Conservation (phyloP, 2,113 vertebrate genomes). For the Tylochromis polylepis region DNA sequence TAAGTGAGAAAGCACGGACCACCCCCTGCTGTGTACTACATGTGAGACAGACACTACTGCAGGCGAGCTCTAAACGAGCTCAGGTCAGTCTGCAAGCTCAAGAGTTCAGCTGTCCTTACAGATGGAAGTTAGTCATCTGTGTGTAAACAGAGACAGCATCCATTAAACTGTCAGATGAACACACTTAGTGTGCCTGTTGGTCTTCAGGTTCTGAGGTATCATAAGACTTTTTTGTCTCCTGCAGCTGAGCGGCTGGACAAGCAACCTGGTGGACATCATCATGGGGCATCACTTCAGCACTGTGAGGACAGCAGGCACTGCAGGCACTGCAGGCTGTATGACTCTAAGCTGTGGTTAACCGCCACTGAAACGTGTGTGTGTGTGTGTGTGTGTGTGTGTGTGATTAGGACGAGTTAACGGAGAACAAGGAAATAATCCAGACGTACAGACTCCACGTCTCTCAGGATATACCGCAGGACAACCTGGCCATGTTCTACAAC, state of each 20-base stretch:
- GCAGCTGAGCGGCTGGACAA: slow-evolving; percentile 91
- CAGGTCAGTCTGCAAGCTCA: background rate
- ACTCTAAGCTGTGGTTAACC: background rate
- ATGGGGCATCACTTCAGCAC: slow-evolving; percentile 92
- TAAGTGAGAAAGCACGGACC: rapidly evolving
- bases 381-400: background rate
- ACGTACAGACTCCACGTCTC: slow-evolving; percentile 91
- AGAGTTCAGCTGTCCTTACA: background rate
- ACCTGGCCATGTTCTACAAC: slow-evolving; percentile 85
- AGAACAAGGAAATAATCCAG: slow-evolving; percentile 90
- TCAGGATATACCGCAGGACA: slow-evolving; percentile 93
- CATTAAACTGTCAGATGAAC: background rate
- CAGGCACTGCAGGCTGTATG: rapidly evolving
- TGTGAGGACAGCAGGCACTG: slow-evolving; percentile 71
- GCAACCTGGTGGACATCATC: slow-evolving; percentile 87
- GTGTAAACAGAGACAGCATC: background rate
- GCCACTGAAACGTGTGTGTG: background rate
- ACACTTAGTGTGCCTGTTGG: background rate
- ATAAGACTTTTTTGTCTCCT: background rate
- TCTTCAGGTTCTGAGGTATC: background rate
- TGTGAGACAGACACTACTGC: background rate
- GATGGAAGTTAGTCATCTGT: background rate
- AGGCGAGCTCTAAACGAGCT: background rate
- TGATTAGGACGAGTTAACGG: slow-evolving; percentile 85
- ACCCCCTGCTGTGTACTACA: too few species aligned